A percentile compares a stretch with the other conserved stretches of the same genome.
Evolutionary conservation across 2,113 vertebrate genomes (phyloP).

Genomic region (Parus major): DNA sequence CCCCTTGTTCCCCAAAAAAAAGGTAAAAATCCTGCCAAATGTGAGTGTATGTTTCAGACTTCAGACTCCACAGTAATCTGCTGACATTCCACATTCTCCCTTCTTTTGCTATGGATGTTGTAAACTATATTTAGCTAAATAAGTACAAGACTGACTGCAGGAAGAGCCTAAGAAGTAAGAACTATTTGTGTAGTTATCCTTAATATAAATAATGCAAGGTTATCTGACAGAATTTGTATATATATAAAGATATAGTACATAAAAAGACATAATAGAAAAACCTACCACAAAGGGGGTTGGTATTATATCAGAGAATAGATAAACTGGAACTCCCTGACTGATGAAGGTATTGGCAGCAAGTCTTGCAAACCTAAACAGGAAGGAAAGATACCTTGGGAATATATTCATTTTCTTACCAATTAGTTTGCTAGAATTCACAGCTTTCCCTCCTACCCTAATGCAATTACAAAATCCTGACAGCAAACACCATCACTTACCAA

Average conservation of each 20-base stretch:
- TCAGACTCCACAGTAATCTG: background rate
- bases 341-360: constrained; percentile 88
- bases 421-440: background rate
- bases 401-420: background rate
- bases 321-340: constrained; percentile 86
- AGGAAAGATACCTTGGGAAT: background rate
- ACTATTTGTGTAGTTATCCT: background rate
- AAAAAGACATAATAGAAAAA: background rate
- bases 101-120: background rate
- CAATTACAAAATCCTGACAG: background rate
- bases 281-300: constrained; percentile 97
- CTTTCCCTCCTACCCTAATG: background rate
- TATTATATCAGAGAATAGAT: constrained; percentile 89
- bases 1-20: no score
- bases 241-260: background rate
- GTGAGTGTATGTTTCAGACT: background rate
- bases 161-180: background rate
- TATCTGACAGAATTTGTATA: background rate
- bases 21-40: background rate
- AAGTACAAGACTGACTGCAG: background rate
- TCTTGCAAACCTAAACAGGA: constrained; percentile 79
- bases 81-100: background rate
- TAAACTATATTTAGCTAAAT: background rate
- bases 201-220: background rate
- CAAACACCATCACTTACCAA: background rate